phyloP scores from a whole-genome alignment of 2,888 invertebrate genomes.

The Balanococcus diminutus region DNA sequence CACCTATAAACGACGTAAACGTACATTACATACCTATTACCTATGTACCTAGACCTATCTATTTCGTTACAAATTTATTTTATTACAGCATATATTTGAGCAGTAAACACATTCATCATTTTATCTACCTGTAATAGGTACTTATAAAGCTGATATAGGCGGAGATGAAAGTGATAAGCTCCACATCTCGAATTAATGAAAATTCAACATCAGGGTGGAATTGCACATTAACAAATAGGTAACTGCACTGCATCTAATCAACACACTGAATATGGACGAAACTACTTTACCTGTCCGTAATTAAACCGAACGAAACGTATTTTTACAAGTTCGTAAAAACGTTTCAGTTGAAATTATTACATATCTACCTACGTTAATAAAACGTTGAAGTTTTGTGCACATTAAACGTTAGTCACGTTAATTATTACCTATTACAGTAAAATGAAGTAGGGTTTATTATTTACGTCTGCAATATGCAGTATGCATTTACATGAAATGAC shows the following conservation, averaged over 20 bases:
- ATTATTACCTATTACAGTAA: background rate
- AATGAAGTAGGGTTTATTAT: background rate
- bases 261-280: background rate
- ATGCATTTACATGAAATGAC: background rate
- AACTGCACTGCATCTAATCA: too few relatives aligned
- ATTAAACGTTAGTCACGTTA: background rate
- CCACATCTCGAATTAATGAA: background rate
- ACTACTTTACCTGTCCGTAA: background rate
- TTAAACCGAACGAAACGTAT: background rate
- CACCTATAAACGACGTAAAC: too few relatives aligned
- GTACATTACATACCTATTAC: too few relatives aligned
- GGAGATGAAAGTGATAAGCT: too few relatives aligned
- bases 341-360: background rate
- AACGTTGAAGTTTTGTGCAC: background rate
- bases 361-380: background rate
- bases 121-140: too few relatives aligned
- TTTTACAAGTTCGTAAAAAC: background rate
- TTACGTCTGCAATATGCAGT: too few relatives aligned
- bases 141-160: too few relatives aligned
- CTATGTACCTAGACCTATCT: background rate
- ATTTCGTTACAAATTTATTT: background rate
- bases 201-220: background rate
- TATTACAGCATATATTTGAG: background rate
- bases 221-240: background rate
- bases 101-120: too few relatives aligned